Percentiles rank a stretch among this genome's conserved stretches.
Conservation (phyloP, 2,797 vertebrate species). For the Sebastes vulpes region DNA sequence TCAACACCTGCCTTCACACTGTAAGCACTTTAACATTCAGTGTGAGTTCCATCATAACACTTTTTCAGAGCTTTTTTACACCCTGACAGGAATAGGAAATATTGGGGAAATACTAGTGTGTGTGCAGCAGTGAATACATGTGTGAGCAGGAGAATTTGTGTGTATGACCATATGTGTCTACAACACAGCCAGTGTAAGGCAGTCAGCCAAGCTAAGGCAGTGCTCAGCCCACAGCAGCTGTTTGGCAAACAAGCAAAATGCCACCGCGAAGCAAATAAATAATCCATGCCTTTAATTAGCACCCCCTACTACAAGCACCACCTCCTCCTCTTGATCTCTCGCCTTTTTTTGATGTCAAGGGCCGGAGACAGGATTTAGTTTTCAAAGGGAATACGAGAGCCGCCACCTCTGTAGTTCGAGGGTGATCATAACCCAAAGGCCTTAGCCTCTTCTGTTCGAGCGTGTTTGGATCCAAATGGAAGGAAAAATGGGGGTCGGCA, state of each 20-base stretch:
- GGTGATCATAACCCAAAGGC: slow-evolving; percentile 43
- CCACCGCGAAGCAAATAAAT: slow-evolving; percentile 73
- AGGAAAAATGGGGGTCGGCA: not conserved
- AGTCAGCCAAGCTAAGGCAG: slow-evolving; percentile 46
- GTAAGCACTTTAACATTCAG: slow-evolving; percentile 13
- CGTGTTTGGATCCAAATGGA: slow-evolving; percentile 23
- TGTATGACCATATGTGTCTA: slow-evolving; percentile 44
- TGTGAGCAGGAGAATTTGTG: slow-evolving; percentile 7
- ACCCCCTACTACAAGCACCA: slow-evolving; percentile 6
- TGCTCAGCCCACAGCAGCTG: slow-evolving; percentile 54
- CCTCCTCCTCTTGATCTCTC: slow-evolving; percentile 57
- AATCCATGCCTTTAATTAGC: slow-evolving; percentile 78
- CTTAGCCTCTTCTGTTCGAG: slow-evolving; percentile 9
- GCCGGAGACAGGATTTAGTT: slow-evolving; percentile 57
- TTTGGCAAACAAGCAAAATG: slow-evolving; percentile 73
- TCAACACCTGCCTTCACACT: not conserved
- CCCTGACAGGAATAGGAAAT: slow-evolving; percentile 23
- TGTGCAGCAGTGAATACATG: slow-evolving; percentile 12
- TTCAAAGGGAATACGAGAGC: slow-evolving; percentile 68
- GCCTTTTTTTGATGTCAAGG: slow-evolving; percentile 56
- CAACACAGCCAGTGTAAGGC: slow-evolving; percentile 32
- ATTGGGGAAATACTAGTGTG: slow-evolving; percentile 9
- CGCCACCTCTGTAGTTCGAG: slow-evolving; percentile 56
- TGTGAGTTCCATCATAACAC: not conserved
- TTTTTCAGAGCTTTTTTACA: not conserved